Evolutionary conservation across 2,797 vertebrate species (phyloP).

Genomic region (Taenioides sp.): DNA sequence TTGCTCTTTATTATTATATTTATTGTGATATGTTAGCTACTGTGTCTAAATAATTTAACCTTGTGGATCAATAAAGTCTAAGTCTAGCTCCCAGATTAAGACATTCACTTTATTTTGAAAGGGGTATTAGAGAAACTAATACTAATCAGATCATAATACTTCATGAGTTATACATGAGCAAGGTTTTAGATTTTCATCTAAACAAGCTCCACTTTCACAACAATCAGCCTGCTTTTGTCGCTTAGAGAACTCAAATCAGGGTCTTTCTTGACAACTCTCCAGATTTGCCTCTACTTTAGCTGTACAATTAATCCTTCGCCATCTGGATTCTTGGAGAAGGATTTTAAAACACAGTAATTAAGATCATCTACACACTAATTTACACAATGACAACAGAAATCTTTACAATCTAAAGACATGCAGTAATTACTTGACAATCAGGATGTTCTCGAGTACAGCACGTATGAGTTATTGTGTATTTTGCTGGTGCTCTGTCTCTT

Average conservation of each 20-base stretch:
- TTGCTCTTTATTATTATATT: too few relatives aligned
- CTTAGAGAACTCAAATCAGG: slow-evolving; percentile 67
- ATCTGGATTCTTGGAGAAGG: slow-evolving; percentile 38
- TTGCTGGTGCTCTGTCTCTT: slow-evolving; percentile 14
- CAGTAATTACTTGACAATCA: slow-evolving; percentile 33
- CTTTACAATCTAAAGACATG: slow-evolving; percentile 14
- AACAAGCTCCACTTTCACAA: too few relatives aligned
- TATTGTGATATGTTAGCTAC: too few relatives aligned
- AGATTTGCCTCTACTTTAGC: slow-evolving; percentile 59
- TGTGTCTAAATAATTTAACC: too few relatives aligned
- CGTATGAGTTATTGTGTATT: slow-evolving; percentile 20
- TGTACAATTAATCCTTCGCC: slow-evolving; percentile 61
- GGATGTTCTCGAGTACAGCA: slow-evolving; percentile 13
- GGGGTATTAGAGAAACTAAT: neutral
- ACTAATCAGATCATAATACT: too few relatives aligned
- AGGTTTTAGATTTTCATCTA: too few relatives aligned
- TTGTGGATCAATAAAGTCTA: too few relatives aligned
- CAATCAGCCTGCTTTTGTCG: slow-evolving; percentile 57
- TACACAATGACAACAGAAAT: slow-evolving; percentile 46
- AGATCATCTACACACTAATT: slow-evolving; percentile 58
- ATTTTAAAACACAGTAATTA: slow-evolving; percentile 64
- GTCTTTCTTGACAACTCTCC: slow-evolving; percentile 60
- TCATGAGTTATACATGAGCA: too few relatives aligned
- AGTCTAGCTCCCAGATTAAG: too few relatives aligned
- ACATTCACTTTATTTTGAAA: neutral